These are phyloP conservation scores for Pseudolycoriella hygida DNA, from an alignment of 2,888 invertebrate genomes.

Conservation along the genomic window DNA sequence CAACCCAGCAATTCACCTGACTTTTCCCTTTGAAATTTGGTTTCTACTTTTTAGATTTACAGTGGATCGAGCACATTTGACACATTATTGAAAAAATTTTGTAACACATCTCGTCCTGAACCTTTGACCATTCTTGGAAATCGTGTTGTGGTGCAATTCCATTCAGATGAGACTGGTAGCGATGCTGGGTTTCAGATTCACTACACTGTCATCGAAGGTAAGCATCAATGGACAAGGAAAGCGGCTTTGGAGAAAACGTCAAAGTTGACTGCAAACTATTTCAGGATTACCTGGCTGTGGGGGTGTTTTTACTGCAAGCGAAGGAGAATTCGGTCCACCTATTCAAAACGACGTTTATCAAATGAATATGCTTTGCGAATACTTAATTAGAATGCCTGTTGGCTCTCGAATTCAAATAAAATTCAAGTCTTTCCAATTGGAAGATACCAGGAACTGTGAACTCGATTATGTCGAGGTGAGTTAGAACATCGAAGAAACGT, in stretches of 20 bases:
- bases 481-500: conserved; percentile 19
- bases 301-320: conserved; percentile 44
- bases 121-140: conserved; percentile 51
- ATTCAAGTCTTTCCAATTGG: conserved; percentile 48
- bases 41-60: conserved; percentile 30
- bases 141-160: conserved; percentile 51
- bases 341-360: conserved; percentile 35
- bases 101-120: conserved; percentile 55
- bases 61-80: conserved; percentile 31
- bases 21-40: too few relatives aligned
- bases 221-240: conserved; percentile 17
- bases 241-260: background rate
- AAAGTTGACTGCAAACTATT: conserved; percentile 25
- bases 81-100: conserved; percentile 44
- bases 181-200: conserved; percentile 77
- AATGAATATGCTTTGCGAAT: conserved; percentile 53
- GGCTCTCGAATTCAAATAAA: conserved; percentile 37
- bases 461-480: conserved; percentile 48
- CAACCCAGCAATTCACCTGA: too few relatives aligned
- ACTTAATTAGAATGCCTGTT: conserved; percentile 53
- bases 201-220: conserved; percentile 47
- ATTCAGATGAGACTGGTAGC: conserved; percentile 45
- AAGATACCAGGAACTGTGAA: conserved; percentile 37
- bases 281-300: conserved; percentile 57
- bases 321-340: conserved; percentile 50